Evolutionary conservation across 1,140 invertebrate genomes (phyloP), one percentile per base, ranked within the genome.

Genomic region (Drosophila parabipectinata): DNA sequence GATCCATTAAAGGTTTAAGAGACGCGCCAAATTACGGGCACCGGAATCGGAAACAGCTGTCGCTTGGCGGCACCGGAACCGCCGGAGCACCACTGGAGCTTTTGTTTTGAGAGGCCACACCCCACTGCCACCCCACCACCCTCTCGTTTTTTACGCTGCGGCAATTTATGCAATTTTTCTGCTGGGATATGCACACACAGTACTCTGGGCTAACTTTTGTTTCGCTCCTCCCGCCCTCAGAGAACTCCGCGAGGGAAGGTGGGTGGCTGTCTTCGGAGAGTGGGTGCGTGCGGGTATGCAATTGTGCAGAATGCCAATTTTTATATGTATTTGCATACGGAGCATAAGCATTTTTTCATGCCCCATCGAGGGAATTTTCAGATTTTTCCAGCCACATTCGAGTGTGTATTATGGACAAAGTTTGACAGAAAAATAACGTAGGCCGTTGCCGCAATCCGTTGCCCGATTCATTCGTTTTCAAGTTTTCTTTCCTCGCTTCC

Each of bases 321-420:
- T 82, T 83, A 79, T 82, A 72, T 66, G 67, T 69, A 78, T 87
- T 78, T 87, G 67, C 78, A 87, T 82, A 88, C 79, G 79, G 79
- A 72, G 77, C 73, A 87, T 87, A 84, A 85, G 84, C 79, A 88
- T 87, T 88, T 83, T 83, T 83, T 84, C 80, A 83, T 83, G 28
- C 58, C 32, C 21, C 14, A 69, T 18, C 21, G 54, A 50, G 39
- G 57, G 66, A 48, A 28, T 55, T 44, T 24, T 14, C 44, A 32
- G 21, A 55, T 58, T 60, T 50, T 67, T 60, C 47, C 71, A 53
- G 51, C 67, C 44, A 30, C 66, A 68, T 55, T 18, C 15, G 51
- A 15, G 7, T 10, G 7, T 47, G 18, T 77, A 68, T 68, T 73
- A 64, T 67, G 81, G 54, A 37, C 45, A 80, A 85, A 77, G 58